phyloP scores from a whole-genome alignment of 2,113 vertebrate species.

The Blennius ocellaris region DNA sequence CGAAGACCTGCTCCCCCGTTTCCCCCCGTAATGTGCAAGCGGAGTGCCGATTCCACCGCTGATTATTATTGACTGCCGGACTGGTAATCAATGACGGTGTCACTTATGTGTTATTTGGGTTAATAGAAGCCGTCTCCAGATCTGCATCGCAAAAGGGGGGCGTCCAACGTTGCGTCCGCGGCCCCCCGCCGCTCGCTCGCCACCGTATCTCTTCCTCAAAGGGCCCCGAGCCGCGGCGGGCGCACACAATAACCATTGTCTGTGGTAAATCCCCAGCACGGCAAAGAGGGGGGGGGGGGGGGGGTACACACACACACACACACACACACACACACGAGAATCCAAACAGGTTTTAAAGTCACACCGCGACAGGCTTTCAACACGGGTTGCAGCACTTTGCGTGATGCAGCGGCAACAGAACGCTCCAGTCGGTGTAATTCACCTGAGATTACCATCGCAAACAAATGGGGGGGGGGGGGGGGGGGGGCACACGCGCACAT shows the following conservation, averaged over 20 bases:
- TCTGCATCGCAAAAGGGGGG: slow-evolving; percentile 34
- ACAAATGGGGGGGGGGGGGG: slow-evolving; percentile 26
- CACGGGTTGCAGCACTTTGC: not conserved
- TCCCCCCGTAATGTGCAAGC: slow-evolving; percentile 45
- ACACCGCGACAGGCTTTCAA: slow-evolving; percentile 22
- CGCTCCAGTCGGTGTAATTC: slow-evolving; percentile 15
- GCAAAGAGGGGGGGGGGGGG: not conserved
- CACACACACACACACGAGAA: no score
- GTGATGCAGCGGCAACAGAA: slow-evolving; percentile 25
- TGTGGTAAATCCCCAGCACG: slow-evolving; percentile 71
- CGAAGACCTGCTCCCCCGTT: slow-evolving; percentile 43
- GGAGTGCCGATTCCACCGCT: slow-evolving; percentile 36
- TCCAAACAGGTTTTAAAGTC: slow-evolving; percentile 63
- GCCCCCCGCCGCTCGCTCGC: slow-evolving; percentile 46
- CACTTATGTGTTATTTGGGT: slow-evolving; percentile 60
- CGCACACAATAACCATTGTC: slow-evolving; percentile 80
- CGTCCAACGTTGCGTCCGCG: slow-evolving; percentile 44
- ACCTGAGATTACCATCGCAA: slow-evolving; percentile 52
- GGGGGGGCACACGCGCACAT: not conserved
- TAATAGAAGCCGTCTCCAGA: slow-evolving; percentile 52
- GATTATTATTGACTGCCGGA: slow-evolving; percentile 42
- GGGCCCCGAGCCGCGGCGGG: slow-evolving; percentile 52
- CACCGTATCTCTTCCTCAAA: slow-evolving; percentile 68
- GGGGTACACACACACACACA: no score
- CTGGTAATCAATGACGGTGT: slow-evolving; percentile 54